Evolutionary conservation across 2,888 invertebrate species (phyloP), one percentile per base, ranked within the genome.

Genomic region (Platycnemis pennipes): DNA sequence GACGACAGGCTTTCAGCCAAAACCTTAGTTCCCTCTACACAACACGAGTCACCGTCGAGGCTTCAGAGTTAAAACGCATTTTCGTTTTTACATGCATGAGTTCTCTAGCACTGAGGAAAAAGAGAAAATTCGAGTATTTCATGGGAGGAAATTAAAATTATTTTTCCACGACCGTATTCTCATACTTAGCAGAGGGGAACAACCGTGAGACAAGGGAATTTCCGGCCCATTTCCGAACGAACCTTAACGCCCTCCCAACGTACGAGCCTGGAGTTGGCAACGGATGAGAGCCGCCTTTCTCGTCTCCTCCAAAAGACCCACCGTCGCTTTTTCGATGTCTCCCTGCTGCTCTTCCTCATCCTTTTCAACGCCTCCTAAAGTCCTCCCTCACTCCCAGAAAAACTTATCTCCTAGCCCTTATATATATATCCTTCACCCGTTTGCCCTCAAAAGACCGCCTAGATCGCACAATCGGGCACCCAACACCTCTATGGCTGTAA

Each of bases 381-480:
- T 16, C 26, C 26, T 42, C 16, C 37, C 19, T n/a, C 4, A 13
- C 86, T 11, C 86, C 2, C 37, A 2, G 86, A 86, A 86, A 42
- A 86, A 86, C 37, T 22, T 37, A 22, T 42, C 86, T 44, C 44
- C n/a, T 44, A 8, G 45, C 26, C 87, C n/a, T n/a, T n/a, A n/a
- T n/a, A n/a, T n/a, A n/a, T n/a, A n/a, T n/a, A 87, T 87, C 26
- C 45, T 44, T 44, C 22, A 45, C 87, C 87, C 87, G 87, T 26
- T 87, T 87, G 4, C 77, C 37, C 46, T 22, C 42, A 16, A 22
- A 46, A 87, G 87, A 45, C 87, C 45, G 45, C 87, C 87, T 77
- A 87, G 87, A 87, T 87, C 44, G 46, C 87, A n/a, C n/a, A 37
- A 87, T 87, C 46, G 87, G 46, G 46, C 45, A 44, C 13, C 87